Base-by-base conservation (phyloP, 2,888 invertebrate species). In the Trachelus iudaicus region DNA sequence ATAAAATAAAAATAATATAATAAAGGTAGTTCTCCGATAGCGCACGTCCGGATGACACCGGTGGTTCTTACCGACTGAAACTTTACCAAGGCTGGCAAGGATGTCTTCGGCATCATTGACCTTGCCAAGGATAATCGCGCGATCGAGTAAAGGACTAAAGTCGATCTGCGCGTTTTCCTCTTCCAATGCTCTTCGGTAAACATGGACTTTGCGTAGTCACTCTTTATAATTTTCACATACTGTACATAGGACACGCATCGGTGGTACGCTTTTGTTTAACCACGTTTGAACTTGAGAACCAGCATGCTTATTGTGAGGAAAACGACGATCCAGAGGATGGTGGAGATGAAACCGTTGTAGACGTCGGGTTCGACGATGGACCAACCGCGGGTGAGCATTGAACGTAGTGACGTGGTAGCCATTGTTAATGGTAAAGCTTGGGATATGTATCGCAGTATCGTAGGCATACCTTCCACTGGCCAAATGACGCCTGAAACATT, bases 381-480 rank as follows among this genome's bases (percentile, higher is more conserved):
- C 98, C 98, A 98, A 74, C 98, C 98, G 84, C 97, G 93, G 0
- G 97, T 97, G 75, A 98, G 93, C 92, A 98, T 96, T 76, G 96
- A 96, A 76, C 98, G 93, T 76, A 98, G 93, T 1, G 98, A 95
- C 71, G 97, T 96, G n/a, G 98, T 98, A n/a, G 98, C 97, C 90
- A 97, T 93, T 0, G 98, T 98, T 76, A 98, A 92, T 0, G 98
- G 98, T 76, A 98, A 94, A 85, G 96, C 95, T 73, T 96, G 94
- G 1, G 97, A 96, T 76, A 98, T 94, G 91, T 97, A 97, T 85
- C 96, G 94, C 56, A 98, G 92, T 79, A 96, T 93, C 86, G 95
- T 94, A 3, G 98, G 98, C 97, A 98, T 98, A 78, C 98, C 98
- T 91, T 98, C 98, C 81, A 98, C 96, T 79, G 98, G 98, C 98